A percentile compares a stretch with the other conserved stretches of the same genome.
These are phyloP conservation scores for Rhincodon typus DNA, from an alignment of 2,797 vertebrate species.

Conservation along the genomic window DNA sequence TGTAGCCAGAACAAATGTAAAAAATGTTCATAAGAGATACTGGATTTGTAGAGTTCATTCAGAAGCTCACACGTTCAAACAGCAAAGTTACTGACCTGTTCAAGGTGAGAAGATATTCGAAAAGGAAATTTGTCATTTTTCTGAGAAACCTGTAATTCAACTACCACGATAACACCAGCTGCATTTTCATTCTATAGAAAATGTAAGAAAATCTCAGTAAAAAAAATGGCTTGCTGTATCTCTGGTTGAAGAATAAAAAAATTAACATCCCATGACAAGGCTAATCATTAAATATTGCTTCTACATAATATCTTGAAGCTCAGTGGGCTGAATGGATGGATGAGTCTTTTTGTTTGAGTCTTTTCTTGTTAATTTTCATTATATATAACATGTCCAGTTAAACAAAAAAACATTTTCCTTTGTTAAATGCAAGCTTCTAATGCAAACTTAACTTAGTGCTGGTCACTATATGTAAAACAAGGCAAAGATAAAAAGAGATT, in stretches of 20 bases:
- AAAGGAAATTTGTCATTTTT: constrained; percentile 48
- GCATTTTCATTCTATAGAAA: constrained; percentile 11
- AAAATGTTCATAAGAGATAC: neutral
- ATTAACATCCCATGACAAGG: neutral
- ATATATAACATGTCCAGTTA: neutral
- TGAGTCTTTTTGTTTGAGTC: neutral
- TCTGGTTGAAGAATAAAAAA: neutral
- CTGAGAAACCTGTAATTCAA: constrained; percentile 66
- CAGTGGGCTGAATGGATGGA: neutral
- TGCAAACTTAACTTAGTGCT: neutral
- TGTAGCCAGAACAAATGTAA: neutral
- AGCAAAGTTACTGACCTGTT: neutral
- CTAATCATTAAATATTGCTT: neutral
- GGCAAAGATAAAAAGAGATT: neutral
- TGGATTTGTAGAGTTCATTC: neutral
- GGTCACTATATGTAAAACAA: neutral
- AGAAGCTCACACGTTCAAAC: neutral
- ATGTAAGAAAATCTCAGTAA: neutral
- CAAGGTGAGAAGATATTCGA: constrained; percentile 51
- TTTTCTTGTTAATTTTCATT: neutral
- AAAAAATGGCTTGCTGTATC: neutral
- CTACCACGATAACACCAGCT: constrained; percentile 49
- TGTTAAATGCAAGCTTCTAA: neutral
- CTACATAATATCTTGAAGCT: neutral
- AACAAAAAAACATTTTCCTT: neutral